Evolutionary conservation across 2,888 invertebrate species (phyloP), one percentile per base, ranked within the genome.

Genomic region (Acronicta leporina): DNA sequence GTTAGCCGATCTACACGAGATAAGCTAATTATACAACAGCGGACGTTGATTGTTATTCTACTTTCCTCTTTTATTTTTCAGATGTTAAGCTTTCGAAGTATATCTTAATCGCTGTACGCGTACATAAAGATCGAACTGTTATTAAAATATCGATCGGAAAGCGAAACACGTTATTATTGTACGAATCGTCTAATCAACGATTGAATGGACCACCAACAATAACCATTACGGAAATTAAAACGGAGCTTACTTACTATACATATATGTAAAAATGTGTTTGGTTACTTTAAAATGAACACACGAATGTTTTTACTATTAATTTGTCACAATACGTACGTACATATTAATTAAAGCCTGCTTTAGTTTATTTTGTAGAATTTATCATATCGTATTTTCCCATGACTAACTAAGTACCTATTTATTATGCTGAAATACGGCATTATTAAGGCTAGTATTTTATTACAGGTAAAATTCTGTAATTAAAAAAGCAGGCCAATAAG

Each of bases 21-120:
- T 92, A 94, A 92, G 88, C 84, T 91, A 93, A 94, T 92, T 90
- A 92, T 88, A 92, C 86, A 78, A 81, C 81, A 70, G 72, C 79
- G 84, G 87, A 87, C 85, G 84, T 85, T 84, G 85, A 88, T 88
- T 86, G 87, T 89, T 88, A 87, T 87, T 87, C 80, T 78, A 80
- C 83, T 82, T 85, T 86, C 84, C 81, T 84, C 77, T 80, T 85
- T 86, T 87, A 88, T 87, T 90, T 89, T 91, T 90, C 88, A 88
- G 86, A 86, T 85, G 84, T 87, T 88, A 87, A 87, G 80, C 84
- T 87, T 85, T 82, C 81, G 77, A 72, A 72, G 82, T 69, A 72
- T 67, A 69, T 77, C 63, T 62, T 72, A 75, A 77, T 77, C 63
- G 64, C 71, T 63, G 63, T 80, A 70, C 61, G 70, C 73, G 73